Percentiles rank a stretch among this genome's conserved stretches.
Conservation (phyloP, 1,140 invertebrate genomes). For the Oncopeltus fasciatus region DNA sequence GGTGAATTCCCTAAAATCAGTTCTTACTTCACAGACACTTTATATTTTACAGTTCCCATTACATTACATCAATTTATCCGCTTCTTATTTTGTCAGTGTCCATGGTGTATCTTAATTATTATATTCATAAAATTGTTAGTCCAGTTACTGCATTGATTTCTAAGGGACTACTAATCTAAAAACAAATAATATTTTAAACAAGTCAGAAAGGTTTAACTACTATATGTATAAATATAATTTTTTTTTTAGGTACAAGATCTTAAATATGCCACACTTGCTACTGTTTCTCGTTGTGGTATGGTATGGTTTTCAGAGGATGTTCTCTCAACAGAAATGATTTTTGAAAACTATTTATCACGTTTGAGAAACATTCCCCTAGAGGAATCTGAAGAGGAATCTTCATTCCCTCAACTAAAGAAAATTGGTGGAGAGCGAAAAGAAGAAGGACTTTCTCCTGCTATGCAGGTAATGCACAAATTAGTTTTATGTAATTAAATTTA, state of each 20-base stretch:
- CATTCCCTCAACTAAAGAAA: slow-evolving; percentile 29
- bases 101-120: no score
- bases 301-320: slow-evolving; percentile 98
- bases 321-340: slow-evolving; percentile 96
- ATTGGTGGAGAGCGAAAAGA: slow-evolving; percentile 39
- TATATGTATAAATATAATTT: no score
- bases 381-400: slow-evolving; percentile 69
- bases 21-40: no score
- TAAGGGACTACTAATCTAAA: no score
- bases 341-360: slow-evolving; percentile 83
- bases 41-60: no score
- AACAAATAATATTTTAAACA: no score
- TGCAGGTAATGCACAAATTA: slow-evolving; percentile 39
- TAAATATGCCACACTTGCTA: slow-evolving; percentile 95
- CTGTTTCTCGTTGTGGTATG: slow-evolving; percentile 98
- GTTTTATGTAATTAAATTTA: background rate
- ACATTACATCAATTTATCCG: no score
- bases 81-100: no score
- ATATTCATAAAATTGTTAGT: no score
- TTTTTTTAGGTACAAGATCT: slow-evolving; percentile 74
- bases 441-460: slow-evolving; percentile 63
- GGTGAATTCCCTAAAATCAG: no score
- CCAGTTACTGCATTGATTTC: no score
- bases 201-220: no score
- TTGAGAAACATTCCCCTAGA: slow-evolving; percentile 82